These are phyloP conservation scores for Aporophyla lueneburgensis DNA, from an alignment of 2,888 invertebrate genomes.

Conservation along the genomic window DNA sequence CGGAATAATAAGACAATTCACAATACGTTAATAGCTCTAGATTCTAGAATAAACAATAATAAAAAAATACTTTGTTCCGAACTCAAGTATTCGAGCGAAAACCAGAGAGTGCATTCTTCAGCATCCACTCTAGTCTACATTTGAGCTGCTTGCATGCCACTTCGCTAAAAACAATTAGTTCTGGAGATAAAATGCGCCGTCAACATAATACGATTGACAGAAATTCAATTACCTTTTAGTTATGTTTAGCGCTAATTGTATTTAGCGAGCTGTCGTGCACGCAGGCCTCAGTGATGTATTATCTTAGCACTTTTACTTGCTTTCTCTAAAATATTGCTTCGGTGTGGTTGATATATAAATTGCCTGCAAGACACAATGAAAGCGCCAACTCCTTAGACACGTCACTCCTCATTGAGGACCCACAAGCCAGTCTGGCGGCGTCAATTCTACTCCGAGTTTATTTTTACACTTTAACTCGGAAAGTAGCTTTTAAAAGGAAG, in stretches of 20 bases:
- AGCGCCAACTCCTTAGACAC: conserved; percentile 18
- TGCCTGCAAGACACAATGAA: conserved; percentile 16
- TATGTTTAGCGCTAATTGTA: conserved; percentile 25
- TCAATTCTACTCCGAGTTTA: conserved; percentile 13
- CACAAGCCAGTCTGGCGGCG: conserved; percentile 11
- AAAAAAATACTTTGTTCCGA: not conserved
- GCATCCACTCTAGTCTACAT: conserved; percentile 8
- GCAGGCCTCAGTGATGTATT: conserved; percentile 26
- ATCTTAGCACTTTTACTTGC: conserved; percentile 1
- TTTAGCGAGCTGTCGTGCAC: conserved; percentile 32
- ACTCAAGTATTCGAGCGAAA: conserved; percentile 8
- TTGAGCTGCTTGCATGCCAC: conserved; percentile 6
- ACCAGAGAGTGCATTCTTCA: conserved; percentile 24
- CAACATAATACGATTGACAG: conserved; percentile 29
- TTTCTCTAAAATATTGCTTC: conserved; percentile 22
- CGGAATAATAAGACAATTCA: not conserved
- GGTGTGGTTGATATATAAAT: conserved; percentile 31
- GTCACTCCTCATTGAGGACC: conserved; percentile 35
- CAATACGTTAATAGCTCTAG: not conserved
- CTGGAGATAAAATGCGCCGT: conserved; percentile 21
- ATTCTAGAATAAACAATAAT: not conserved
- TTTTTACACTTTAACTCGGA: conserved; percentile 5
- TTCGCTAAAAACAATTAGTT: conserved; percentile 27
- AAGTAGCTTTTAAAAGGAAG: not conserved
- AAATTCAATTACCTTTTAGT: conserved; percentile 37